A percentile compares a stretch with the other conserved stretches of the same genome.
Conservation (phyloP, 2,888 invertebrate genomes). For the Hofmannophila pseudospretella region DNA sequence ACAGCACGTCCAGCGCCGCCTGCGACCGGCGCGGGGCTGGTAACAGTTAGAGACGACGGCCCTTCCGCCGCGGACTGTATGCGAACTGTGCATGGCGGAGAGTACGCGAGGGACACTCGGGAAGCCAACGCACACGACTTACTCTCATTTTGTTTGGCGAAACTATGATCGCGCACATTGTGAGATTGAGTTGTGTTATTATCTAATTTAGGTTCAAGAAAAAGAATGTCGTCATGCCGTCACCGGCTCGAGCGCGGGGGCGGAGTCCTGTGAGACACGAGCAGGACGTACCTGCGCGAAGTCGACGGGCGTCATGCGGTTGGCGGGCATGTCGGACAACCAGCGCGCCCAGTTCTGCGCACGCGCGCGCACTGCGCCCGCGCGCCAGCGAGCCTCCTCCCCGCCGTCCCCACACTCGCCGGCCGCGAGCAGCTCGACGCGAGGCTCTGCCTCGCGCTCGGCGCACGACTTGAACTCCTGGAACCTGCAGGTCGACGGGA, state of each 20-base stretch:
- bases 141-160: too few relatives aligned
- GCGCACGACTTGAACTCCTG: constrained; percentile 59
- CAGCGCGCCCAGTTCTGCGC: constrained; percentile 87
- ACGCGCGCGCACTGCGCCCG: constrained; percentile 80
- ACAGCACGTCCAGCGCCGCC: constrained; percentile 79
- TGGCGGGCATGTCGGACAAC: constrained; percentile 87
- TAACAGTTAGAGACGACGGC: neutral
- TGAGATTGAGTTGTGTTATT: too few relatives aligned
- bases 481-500: too few relatives aligned
- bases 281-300: constrained; percentile 79
- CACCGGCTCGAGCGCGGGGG: too few relatives aligned
- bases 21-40: constrained; percentile 27
- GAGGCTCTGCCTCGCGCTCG: constrained; percentile 15
- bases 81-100: too few relatives aligned
- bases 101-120: neutral
- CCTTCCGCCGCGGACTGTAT: neutral
- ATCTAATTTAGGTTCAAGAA: too few relatives aligned
- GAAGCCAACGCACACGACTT: too few relatives aligned
- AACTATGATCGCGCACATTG: too few relatives aligned
- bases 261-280: too few relatives aligned
- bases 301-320: constrained; percentile 86
- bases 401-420: constrained; percentile 71
- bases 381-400: constrained; percentile 70
- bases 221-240: too few relatives aligned
- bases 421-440: constrained; percentile 21